Base-by-base conservation (phyloP, 2,888 invertebrate species). In the Silvanus unidentatus region DNA sequence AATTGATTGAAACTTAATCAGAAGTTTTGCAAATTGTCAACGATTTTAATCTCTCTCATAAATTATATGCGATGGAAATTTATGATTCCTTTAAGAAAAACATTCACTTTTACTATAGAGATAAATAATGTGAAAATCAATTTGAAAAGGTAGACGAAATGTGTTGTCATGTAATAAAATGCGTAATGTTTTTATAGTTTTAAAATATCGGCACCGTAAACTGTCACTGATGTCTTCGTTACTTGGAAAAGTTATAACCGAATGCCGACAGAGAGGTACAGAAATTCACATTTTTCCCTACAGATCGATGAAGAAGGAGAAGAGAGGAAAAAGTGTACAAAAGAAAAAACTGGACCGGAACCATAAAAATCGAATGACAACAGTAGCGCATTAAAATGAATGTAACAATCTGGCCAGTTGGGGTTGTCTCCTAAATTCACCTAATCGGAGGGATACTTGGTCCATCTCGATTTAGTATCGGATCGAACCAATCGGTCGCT, bases 341-440 rank as follows among this genome's bases (percentile, higher is more conserved):
- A 38, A 43, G 49, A 45, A 53, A 50, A 45, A 45, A 30, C 16
- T 36, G 37, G 50, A 56, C 59, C 57, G 58, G 56, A 58, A 56
- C 58, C 56, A 62, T 62, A 60, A 62, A 62, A 59, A 49, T 52
- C 59, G 50, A 55, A 53, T 50, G 57, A 58, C 59, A 59, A 59
- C 60, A 56, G 62, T 59, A 62, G 62, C 60, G 50, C 58, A 62
- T 62, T 59, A 59, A 60, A 59, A 57, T 57, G 57, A 62, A 60
- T 63, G 54, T 55, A 42, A 30, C 43, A 36, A 49, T 45, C 45
- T 32, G 39, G 29, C 12, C 10, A 27, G 10, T n/a, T 39, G 30
- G 40, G 16, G 28, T 34, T 27, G 42, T 3, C 41, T 45, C 38
- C 42, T 34, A 45, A 45, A 42, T 37, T 29, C 16, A 35, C 8